Percentiles rank a stretch among this genome's conserved stretches.
phyloP scores from a whole-genome alignment of 1,140 invertebrate species.

The Macrocentrus cingulum region DNA sequence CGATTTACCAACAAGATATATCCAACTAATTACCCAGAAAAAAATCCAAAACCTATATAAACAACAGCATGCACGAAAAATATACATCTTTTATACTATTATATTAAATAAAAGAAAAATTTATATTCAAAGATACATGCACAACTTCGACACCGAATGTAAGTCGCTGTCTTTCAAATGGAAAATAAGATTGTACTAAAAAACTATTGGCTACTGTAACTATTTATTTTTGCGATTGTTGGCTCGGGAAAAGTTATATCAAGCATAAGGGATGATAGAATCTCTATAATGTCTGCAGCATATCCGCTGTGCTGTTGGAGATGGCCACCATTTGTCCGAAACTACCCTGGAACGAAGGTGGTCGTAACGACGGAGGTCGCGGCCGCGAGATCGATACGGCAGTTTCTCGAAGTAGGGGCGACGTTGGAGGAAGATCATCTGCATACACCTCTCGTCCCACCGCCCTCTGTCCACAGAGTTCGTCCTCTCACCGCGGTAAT shows the following conservation, averaged over 20 bases:
- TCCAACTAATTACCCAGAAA: too few relatives aligned
- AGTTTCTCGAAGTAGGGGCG: conserved; percentile 19
- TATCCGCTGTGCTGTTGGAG: not conserved
- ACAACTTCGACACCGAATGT: too few relatives aligned
- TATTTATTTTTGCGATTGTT: not conserved
- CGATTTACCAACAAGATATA: too few relatives aligned
- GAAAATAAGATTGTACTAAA: too few relatives aligned
- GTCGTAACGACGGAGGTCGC: conserved; percentile 27
- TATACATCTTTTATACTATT: too few relatives aligned
- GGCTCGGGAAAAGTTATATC: conserved; percentile 10
- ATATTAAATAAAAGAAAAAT: too few relatives aligned
- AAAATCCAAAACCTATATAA: too few relatives aligned
- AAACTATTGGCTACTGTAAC: too few relatives aligned
- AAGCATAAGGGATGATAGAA: conserved; percentile 21
- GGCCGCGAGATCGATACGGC: conserved; percentile 31
- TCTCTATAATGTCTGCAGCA: conserved; percentile 19
- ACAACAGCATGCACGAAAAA: too few relatives aligned
- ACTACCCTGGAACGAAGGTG: conserved; percentile 25
- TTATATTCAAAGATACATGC: too few relatives aligned
- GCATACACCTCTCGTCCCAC: conserved; percentile 18
- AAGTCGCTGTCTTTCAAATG: too few relatives aligned
- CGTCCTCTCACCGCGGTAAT: conserved; percentile 22
- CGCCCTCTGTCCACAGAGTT: not conserved
- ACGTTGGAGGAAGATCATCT: conserved; percentile 24
- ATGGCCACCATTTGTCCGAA: conserved; percentile 24